These are phyloP conservation scores for Poecile atricapillus DNA, from an alignment of 2,113 vertebrate species.

Conservation along the genomic window DNA sequence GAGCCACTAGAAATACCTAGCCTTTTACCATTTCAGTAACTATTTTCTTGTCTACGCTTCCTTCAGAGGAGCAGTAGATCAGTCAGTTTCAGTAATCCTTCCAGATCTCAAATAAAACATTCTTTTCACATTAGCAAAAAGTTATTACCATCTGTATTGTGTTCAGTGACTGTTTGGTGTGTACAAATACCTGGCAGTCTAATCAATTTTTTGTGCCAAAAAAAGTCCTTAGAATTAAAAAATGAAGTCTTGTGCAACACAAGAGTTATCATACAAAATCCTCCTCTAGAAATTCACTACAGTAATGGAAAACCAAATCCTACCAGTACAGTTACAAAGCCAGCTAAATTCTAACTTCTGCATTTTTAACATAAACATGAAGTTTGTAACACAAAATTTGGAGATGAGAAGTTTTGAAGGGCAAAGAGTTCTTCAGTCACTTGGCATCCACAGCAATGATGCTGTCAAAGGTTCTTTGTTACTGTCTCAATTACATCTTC, in stretches of 20 bases:
- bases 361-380: not conserved
- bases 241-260: constrained; percentile 68
- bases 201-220: constrained; percentile 34
- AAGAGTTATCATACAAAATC: not conserved
- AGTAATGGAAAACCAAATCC: constrained; percentile 21
- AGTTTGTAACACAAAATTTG: not conserved
- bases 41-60: not conserved
- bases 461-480: not conserved
- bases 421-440: not conserved
- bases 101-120: constrained; percentile 41
- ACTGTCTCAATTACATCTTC: not conserved
- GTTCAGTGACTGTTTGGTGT: constrained; percentile 58
- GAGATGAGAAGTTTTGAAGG: not conserved
- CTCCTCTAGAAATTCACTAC: constrained; percentile 30
- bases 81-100: constrained; percentile 13
- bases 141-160: constrained; percentile 72
- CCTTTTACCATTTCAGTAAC: not conserved
- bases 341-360: not conserved
- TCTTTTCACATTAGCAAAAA: constrained; percentile 54
- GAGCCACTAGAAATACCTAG: not conserved
- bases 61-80: not conserved
- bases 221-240: constrained; percentile 64
- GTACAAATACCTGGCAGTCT: constrained; percentile 70
- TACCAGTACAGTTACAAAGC: not conserved
- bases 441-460: not conserved